Evolutionary conservation across 2,888 invertebrate genomes (phyloP).

Genomic region (Zele albiditarsus): DNA sequence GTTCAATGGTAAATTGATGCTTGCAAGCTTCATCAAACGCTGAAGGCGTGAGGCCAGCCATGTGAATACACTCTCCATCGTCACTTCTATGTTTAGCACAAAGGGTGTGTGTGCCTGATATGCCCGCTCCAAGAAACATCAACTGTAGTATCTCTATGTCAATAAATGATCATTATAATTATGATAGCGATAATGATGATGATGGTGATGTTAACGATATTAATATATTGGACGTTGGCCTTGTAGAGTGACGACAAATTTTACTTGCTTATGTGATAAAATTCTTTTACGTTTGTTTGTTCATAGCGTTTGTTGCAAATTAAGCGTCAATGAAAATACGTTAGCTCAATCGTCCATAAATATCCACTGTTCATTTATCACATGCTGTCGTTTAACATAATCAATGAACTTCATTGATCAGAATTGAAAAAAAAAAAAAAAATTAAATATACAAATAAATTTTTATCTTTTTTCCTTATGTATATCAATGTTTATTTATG

Average conservation of each 20-base stretch:
- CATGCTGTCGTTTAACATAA: not conserved
- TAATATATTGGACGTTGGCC: not conserved
- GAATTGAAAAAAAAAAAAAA: not conserved
- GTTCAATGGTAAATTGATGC: constrained; percentile 23
- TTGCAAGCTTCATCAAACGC: not conserved
- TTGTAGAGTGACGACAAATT: not conserved
- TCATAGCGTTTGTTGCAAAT: not conserved
- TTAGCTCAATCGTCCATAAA: constrained; percentile 3
- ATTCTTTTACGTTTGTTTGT: too few species aligned
- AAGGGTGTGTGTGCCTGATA: constrained; percentile 61
- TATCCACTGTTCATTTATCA: constrained; percentile 4
- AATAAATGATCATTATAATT: constrained; percentile 36
- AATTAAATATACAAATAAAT: not conserved
- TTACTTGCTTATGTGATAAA: too few species aligned
- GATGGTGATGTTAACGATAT: not conserved
- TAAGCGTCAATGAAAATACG: constrained; percentile 14
- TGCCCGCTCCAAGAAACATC: constrained; percentile 48
- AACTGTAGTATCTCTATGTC: not conserved
- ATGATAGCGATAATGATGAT: constrained; percentile 35
- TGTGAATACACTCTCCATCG: constrained; percentile 64
- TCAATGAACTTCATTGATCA: constrained; percentile 8
- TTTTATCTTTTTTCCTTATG: not conserved
- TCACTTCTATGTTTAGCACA: constrained; percentile 71
- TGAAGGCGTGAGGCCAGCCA: constrained; percentile 56
- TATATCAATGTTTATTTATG: not conserved